phyloP scores from a whole-genome alignment of 2,113 vertebrate species.

The Echinops telfairi region DNA sequence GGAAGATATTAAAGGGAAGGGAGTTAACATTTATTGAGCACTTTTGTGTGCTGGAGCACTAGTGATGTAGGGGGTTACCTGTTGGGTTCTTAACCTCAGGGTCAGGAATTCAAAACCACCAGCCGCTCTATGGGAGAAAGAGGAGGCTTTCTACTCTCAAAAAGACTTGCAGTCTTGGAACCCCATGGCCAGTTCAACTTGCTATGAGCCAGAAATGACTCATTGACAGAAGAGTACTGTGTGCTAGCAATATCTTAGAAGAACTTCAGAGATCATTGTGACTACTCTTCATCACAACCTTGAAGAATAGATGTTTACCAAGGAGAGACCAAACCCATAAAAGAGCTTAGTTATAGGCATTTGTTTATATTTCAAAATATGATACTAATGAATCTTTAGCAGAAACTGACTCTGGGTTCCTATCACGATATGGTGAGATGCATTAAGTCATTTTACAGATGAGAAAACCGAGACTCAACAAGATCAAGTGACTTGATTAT shows the following conservation, averaged over 20 bases:
- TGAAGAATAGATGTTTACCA: background rate
- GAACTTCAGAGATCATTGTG: background rate
- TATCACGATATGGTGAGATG: background rate
- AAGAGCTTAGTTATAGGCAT: background rate
- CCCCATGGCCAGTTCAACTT: too few relatives aligned
- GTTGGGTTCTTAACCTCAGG: too few relatives aligned
- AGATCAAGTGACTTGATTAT: background rate
- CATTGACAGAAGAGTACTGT: background rate
- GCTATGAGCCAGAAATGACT: too few relatives aligned
- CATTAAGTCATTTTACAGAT: background rate
- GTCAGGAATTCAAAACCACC: too few relatives aligned
- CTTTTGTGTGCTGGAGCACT: too few relatives aligned
- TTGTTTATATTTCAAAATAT: background rate
- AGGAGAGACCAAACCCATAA: background rate
- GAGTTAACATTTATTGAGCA: too few relatives aligned
- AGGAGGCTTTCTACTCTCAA: too few relatives aligned
- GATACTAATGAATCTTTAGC: background rate
- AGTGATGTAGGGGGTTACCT: too few relatives aligned
- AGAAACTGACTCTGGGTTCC: background rate
- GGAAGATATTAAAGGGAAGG: background rate
- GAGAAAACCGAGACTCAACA: background rate
- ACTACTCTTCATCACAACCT: background rate
- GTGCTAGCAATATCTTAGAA: background rate
- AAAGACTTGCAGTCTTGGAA: too few relatives aligned
- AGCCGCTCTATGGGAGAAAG: too few relatives aligned